phyloP scores from a whole-genome alignment of 1,140 invertebrate genomes.

The Drosophila burlai region DNA sequence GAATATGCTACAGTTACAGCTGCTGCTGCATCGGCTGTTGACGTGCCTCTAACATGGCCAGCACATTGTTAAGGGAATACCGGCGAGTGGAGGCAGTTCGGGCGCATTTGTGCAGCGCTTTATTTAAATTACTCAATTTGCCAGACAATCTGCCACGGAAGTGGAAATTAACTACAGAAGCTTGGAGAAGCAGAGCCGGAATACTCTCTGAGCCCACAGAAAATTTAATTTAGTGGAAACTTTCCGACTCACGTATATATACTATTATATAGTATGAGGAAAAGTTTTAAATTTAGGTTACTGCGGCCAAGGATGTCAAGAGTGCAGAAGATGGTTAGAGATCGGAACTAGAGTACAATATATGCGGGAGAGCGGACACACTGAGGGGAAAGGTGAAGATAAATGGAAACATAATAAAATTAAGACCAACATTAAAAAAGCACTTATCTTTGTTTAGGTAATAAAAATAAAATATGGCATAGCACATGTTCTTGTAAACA shows the following conservation, averaged over 20 bases:
- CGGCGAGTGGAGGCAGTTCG: slow-evolving; percentile 25
- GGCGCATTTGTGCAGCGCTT: slow-evolving; percentile 52
- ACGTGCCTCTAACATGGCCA: slow-evolving; percentile 38
- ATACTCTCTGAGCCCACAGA: slow-evolving; percentile 5
- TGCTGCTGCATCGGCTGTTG: slow-evolving; percentile 32
- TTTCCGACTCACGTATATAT: slow-evolving; percentile 16
- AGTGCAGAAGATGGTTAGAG: slow-evolving; percentile 17
- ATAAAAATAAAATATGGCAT: too few species aligned
- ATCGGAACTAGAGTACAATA: slow-evolving; percentile 33
- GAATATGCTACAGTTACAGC: slow-evolving; percentile 18
- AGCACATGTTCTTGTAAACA: too few species aligned
- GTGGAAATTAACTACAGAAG: slow-evolving; percentile 64
- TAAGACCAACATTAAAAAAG: too few species aligned
- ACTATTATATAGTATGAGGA: background rate
- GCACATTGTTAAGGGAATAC: slow-evolving; percentile 44
- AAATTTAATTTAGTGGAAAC: slow-evolving; percentile 59
- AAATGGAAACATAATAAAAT: background rate
- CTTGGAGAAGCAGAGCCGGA: slow-evolving; percentile 4
- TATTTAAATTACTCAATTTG: slow-evolving; percentile 76
- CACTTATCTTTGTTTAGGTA: too few species aligned
- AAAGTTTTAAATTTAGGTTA: slow-evolving; percentile 58
- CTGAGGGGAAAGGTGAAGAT: background rate
- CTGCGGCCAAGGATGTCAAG: slow-evolving; percentile 28
- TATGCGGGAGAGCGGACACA: background rate
- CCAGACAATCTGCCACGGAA: slow-evolving; percentile 53